Evolutionary conservation across 2,888 invertebrate species (phyloP), one percentile per base, ranked within the genome.

Genomic region (Orthonychiurus folsomi): DNA sequence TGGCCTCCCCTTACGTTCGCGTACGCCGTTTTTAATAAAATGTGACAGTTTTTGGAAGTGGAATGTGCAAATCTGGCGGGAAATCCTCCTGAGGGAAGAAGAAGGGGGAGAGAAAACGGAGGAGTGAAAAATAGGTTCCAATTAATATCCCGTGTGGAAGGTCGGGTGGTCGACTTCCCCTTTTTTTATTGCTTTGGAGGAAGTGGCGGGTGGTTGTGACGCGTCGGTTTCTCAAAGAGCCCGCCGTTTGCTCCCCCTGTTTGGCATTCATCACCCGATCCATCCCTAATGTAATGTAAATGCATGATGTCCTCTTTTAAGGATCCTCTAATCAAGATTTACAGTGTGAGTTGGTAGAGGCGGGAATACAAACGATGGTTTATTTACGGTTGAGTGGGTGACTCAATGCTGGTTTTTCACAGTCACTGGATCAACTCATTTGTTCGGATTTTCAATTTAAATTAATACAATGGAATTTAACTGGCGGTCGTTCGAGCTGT

Each of bases 51-150:
- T 37, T 37, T 37, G 37, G 15, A 37, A 37, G 15, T 5, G 37
- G 15, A 37, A n/a, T n/a, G n/a, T n/a, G n/a, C n/a, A n/a, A n/a
- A n/a, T n/a, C n/a, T n/a, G n/a, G n/a, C n/a, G n/a, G n/a, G n/a
- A n/a, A n/a, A n/a, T n/a, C n/a, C n/a, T n/a, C n/a, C n/a, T n/a
- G 37, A 37, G 15, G 15, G 37, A 9, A 37, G 37, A 5, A 37
- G 37, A 9, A 37, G 37, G 5, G 15, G 37, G 37, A 37, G 37
- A 37, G 15, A n/a, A 37, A 52, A 50, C 52, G 50, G 59, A 25
- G 47, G 37, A 66, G 67, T 67, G 69, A 69, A 67, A 69, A 69
- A 69, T 69, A 64, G 69, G 64, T 59, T 54, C 61, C 67, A 69
- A 69, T 69, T 69, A 69, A 67, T 69, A 66, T 64, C 20, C 24